Percentiles rank a stretch among this genome's conserved stretches.
phyloP scores from a whole-genome alignment of 2,888 invertebrate genomes.

The Rotaria sp. region DNA sequence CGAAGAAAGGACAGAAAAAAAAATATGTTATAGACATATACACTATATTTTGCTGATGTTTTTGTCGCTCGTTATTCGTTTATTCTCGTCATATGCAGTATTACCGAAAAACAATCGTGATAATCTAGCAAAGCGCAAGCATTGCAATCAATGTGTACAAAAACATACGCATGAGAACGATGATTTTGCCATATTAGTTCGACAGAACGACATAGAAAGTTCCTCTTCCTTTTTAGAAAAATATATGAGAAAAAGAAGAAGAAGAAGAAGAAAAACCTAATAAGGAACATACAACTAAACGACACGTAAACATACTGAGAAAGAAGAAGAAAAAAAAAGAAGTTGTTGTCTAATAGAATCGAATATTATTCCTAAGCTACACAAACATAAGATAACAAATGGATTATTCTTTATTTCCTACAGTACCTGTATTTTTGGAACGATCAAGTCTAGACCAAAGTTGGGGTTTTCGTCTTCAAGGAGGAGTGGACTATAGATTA shows the following conservation, averaged over 20 bases:
- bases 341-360: neutral
- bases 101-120: neutral
- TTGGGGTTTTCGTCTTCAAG: constrained; percentile 40
- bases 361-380: neutral
- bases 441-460: constrained; percentile 27
- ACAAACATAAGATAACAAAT: neutral
- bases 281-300: neutral
- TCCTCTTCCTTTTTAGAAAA: neutral
- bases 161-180: neutral
- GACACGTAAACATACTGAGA: neutral
- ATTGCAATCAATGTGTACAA: neutral
- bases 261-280: neutral
- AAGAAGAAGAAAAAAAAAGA: neutral
- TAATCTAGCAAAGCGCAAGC: neutral
- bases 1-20: neutral
- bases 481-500: constrained; percentile 34
- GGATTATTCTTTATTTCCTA: neutral
- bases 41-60: neutral
- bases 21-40: neutral
- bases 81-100: neutral
- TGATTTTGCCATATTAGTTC: neutral
- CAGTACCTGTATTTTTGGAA: neutral
- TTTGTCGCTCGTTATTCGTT: neutral
- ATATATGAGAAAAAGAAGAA: neutral
- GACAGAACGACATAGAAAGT: neutral